phyloP scores from a whole-genome alignment of 2,113 vertebrate genomes.

The Calonectris borealis region DNA sequence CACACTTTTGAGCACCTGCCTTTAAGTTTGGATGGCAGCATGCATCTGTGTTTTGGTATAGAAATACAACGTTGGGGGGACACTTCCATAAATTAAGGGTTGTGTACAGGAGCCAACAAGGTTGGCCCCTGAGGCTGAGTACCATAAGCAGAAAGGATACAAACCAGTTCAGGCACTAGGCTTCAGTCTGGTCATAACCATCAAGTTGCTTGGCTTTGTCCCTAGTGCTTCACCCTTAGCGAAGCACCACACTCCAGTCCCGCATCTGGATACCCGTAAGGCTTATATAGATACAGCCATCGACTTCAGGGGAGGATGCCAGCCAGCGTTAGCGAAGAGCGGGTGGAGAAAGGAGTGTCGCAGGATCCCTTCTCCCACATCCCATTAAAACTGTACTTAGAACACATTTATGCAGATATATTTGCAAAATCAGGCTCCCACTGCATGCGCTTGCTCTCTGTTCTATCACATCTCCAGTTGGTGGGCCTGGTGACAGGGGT shows the following conservation, averaged over 20 bases:
- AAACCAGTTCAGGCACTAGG: neutral
- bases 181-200: neutral
- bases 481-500: neutral
- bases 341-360: neutral
- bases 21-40: neutral
- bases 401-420: neutral
- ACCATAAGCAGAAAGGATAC: neutral
- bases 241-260: neutral
- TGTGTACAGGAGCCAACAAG: neutral
- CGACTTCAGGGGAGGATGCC: neutral
- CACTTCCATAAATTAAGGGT: neutral
- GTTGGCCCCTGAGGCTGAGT: fast-evolving
- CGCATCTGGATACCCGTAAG: neutral
- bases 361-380: neutral
- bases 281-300: neutral
- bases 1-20: neutral
- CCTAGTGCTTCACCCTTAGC: neutral
- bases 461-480: neutral
- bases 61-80: fast-evolving
- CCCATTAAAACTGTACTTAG: neutral
- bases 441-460: neutral
- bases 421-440: neutral
- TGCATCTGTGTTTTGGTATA: neutral
- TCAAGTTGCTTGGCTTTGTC: neutral
- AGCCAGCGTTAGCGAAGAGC: neutral